These are phyloP conservation scores for Silurus asotus DNA, from an alignment of 2,113 vertebrate genomes.

Conservation along the genomic window DNA sequence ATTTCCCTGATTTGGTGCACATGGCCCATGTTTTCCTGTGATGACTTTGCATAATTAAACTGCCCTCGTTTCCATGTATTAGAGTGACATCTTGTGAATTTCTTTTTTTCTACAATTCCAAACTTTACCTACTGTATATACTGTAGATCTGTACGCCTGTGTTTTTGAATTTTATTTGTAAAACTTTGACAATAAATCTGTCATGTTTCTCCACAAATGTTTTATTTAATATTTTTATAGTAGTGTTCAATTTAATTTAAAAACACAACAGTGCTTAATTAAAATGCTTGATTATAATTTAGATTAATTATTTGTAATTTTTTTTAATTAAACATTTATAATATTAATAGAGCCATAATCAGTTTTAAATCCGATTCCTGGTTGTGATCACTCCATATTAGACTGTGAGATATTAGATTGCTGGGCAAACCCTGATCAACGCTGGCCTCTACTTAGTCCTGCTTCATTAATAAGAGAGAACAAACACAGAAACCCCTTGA, in stretches of 20 bases:
- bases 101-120: neutral
- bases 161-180: neutral
- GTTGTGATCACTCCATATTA: neutral
- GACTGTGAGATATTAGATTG: neutral
- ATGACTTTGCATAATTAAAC: neutral
- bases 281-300: neutral
- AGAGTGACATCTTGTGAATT: conserved; percentile 2
- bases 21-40: neutral
- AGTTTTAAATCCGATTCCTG: neutral
- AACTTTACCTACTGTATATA: neutral
- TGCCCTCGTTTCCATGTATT: neutral
- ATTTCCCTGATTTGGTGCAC: neutral
- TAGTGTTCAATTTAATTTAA: neutral
- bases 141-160: neutral
- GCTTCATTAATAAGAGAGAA: neutral
- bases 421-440: neutral
- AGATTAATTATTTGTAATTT: neutral
- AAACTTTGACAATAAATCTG: neutral
- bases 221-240: neutral
- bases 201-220: neutral
- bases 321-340: neutral
- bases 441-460: neutral
- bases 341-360: neutral
- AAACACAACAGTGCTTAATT: neutral
- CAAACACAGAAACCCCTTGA: neutral